Base-by-base conservation (phyloP, 2,888 invertebrate species). In the Rhorus exstirpatorius region DNA sequence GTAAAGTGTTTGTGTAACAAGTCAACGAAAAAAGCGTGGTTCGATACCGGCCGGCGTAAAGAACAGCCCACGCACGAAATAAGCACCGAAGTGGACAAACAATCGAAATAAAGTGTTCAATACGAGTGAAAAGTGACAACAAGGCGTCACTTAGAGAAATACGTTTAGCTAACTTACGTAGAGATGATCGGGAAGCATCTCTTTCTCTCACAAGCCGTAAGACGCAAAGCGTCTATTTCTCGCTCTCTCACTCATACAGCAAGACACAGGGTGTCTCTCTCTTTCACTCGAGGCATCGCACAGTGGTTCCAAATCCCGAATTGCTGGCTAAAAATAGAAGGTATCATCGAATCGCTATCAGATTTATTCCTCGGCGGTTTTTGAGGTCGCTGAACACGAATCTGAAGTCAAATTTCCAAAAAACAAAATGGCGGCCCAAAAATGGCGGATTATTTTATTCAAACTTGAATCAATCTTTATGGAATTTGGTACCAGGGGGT, bases 141-240 rank as follows among this genome's bases (percentile, higher is more conserved):
- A 75, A 55, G 41, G 12, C 12, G 41, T 65, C 75, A 44, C 41
- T 6, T 21, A 26, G 55, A n/a, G 55, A 53, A 76, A 31, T 67
- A 67, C 75, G 75, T 55, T 14, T 41, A 65, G 75, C 55, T 44
- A 67, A 65, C 44, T 67, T 55, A 67, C 75, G 75, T 76, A 76
- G 19, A 53, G 41, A 55, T n/a, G n/a, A 63, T 63, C 21, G 67
- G 49, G 44, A 67, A 67, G 17, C 49, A 46, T 68, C 58, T 68
- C 19, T 38, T 55, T 75, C 44, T 68, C 46, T 58, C 60, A 10
- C 46, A 24, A 68, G 76, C 76, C 58, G 67, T 68, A 60, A 14
- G 68, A 68, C 58, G 31, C 46, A 8, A 46, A 21, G 19, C 58
- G 65, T 63, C 53, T 51, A 74, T 63, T 74, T 74, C 53, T 46